Evolutionary conservation across 2,113 vertebrate genomes (phyloP), one percentile per base, ranked within the genome.

Genomic region (Nothobranchius furzeri): DNA sequence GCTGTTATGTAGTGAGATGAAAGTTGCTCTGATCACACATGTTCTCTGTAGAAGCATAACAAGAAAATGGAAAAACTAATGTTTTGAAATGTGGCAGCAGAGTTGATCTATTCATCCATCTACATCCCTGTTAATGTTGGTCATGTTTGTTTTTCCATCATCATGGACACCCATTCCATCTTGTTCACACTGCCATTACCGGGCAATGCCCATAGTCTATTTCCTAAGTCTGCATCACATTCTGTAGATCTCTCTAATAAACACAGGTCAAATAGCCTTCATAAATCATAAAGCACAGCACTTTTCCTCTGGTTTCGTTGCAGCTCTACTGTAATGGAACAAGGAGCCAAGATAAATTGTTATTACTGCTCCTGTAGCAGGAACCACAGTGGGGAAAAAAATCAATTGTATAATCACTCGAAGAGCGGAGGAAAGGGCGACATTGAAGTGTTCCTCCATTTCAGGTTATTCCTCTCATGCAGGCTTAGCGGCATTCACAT

Each of bases 401-500:
- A 91, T 90, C 88, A 85, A 92, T 91, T 88, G 89, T 90, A 88
- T 90, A 92, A 92, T 92, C 89, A 92, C 73, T 88, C 70, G 86
- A 85, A 70, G 81, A 89, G 85, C 85, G 59, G 77, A 77, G 82
- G 85, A 87, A 89, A 87, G 81, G 88, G 87, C 86, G 71, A 88
- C 79, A 88, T 85, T 88, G 85, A 90, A 90, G 85, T 78, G 83
- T 88, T 89, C 82, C 85, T 83, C 75, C 72, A 78, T 87, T 85
- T 81, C 75, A 82, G 89, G 76, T 87, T 78, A 82, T 84, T 85
- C 84, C 85, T 86, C 78, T 88, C 68, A 75, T 76, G 64, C 70
- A 75, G 76, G 84, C 78, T 87, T 52, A 83, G 69, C 35, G 6
- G 51, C 43, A 58, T 70, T 61, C 68, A 9, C 65, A 69, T 62